Percentiles rank a stretch among this genome's conserved stretches.
phyloP scores from a whole-genome alignment of 2,888 invertebrate genomes.

The Dasypolia templi region DNA sequence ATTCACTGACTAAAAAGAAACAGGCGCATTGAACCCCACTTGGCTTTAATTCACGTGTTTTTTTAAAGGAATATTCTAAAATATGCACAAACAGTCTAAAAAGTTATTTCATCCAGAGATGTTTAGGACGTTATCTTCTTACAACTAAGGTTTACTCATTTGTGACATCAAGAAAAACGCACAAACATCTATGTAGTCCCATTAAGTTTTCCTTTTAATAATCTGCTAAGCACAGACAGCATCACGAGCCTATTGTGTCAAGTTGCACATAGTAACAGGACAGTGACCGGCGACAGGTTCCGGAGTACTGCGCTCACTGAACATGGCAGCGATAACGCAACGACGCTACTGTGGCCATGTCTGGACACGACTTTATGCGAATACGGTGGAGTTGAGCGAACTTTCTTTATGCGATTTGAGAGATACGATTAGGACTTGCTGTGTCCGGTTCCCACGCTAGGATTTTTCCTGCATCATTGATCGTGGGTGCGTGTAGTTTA shows the following conservation, averaged over 20 bases:
- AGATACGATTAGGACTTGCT: slow-evolving; percentile 17
- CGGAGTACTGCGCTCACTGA: slow-evolving; percentile 56
- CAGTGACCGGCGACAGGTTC: slow-evolving; percentile 62
- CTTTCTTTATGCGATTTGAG: slow-evolving; percentile 17
- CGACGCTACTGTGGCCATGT: slow-evolving; percentile 35
- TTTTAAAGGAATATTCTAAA: too few species aligned
- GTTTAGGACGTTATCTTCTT: too few species aligned
- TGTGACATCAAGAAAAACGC: not conserved
- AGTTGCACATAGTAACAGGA: slow-evolving; percentile 48
- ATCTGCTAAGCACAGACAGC: slow-evolving; percentile 14
- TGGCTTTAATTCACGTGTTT: not conserved
- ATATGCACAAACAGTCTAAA: too few species aligned
- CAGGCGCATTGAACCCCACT: too few species aligned
- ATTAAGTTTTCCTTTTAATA: slow-evolving; percentile 18
- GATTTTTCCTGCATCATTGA: not conserved
- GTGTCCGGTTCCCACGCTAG: slow-evolving; percentile 16
- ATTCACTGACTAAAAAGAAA: not conserved
- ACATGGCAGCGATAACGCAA: slow-evolving; percentile 54
- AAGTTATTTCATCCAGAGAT: too few species aligned
- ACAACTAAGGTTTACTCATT: not conserved
- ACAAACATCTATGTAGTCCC: not conserved
- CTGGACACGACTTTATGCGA: slow-evolving; percentile 24
- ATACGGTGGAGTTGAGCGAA: slow-evolving; percentile 38
- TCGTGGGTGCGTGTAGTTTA: not conserved
- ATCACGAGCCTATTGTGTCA: slow-evolving; percentile 52